phyloP scores from a whole-genome alignment of 2,888 invertebrate species.

The Melanchra persicariae region DNA sequence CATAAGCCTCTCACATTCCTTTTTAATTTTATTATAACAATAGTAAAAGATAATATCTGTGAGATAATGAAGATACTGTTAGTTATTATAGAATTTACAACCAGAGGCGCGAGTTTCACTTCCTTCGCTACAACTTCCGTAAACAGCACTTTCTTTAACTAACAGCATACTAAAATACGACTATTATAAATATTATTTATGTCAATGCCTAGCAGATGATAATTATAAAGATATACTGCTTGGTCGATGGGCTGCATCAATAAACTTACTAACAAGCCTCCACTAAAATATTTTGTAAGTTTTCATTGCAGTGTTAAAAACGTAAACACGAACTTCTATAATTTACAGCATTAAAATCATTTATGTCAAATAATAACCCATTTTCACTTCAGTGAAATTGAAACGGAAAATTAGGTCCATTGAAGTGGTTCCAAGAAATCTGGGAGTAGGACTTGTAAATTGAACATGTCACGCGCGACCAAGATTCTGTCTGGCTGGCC shows the following conservation, averaged over 20 bases:
- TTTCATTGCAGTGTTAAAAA: background rate
- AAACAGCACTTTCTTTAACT: slow-evolving; percentile 63
- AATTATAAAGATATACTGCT: background rate
- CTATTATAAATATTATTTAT: slow-evolving; percentile 31
- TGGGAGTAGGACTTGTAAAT: slow-evolving; percentile 48
- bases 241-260: background rate
- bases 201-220: slow-evolving; percentile 7
- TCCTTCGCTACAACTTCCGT: slow-evolving; percentile 69
- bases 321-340: slow-evolving; percentile 10
- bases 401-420: slow-evolving; percentile 28
- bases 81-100: slow-evolving; percentile 40
- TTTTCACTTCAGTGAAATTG: slow-evolving; percentile 10
- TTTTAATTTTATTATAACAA: slow-evolving; percentile 4
- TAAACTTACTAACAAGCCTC: background rate
- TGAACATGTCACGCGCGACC: slow-evolving; percentile 63
- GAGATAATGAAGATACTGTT: slow-evolving; percentile 14
- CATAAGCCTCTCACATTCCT: slow-evolving; percentile 2
- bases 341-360: slow-evolving; percentile 32
- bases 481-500: slow-evolving; percentile 39
- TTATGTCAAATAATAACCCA: slow-evolving; percentile 19
- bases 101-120: slow-evolving; percentile 64
- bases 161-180: slow-evolving; percentile 19
- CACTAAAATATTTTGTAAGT: background rate
- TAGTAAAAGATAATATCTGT: slow-evolving; percentile 9
- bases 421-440: slow-evolving; percentile 63